Conservation (phyloP, 2,888 invertebrate species). For the Caenorhabditis sp. region DNA sequence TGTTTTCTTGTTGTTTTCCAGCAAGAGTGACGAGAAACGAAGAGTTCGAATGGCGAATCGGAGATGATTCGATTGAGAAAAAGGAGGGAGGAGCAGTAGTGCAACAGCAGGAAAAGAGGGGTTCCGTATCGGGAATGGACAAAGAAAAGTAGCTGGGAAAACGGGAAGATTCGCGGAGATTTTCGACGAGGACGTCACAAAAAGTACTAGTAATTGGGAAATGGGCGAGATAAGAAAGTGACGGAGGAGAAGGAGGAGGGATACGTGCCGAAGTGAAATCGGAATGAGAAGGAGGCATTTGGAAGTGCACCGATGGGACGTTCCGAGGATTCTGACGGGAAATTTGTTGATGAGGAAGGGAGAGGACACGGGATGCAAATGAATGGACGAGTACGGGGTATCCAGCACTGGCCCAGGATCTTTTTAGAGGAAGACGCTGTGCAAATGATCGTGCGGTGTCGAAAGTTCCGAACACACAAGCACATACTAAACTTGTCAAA, state of each 20-base stretch:
- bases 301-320: background rate
- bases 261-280: constrained; percentile 1
- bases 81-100: background rate
- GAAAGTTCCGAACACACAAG: too few species aligned
- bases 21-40: background rate
- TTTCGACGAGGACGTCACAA: constrained; percentile 1
- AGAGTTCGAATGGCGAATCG: constrained; percentile 3
- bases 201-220: constrained; percentile 1
- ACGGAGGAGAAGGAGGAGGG: background rate
- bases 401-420: too few species aligned
- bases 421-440: too few species aligned
- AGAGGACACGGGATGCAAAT: background rate
- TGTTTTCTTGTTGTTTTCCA: constrained; percentile 1
- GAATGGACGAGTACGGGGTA: too few species aligned
- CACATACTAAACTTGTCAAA: too few species aligned
- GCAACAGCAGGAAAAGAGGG: too few species aligned
- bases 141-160: too few species aligned
- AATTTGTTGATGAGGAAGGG: background rate
- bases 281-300: background rate
- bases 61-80: background rate
- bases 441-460: too few species aligned
- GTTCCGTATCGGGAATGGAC: constrained; percentile 5
- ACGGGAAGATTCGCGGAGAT: background rate
- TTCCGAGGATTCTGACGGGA: background rate
- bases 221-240: constrained; percentile 3